Conservation (phyloP, 2,113 vertebrate genomes). For the Tichodroma muraria region DNA sequence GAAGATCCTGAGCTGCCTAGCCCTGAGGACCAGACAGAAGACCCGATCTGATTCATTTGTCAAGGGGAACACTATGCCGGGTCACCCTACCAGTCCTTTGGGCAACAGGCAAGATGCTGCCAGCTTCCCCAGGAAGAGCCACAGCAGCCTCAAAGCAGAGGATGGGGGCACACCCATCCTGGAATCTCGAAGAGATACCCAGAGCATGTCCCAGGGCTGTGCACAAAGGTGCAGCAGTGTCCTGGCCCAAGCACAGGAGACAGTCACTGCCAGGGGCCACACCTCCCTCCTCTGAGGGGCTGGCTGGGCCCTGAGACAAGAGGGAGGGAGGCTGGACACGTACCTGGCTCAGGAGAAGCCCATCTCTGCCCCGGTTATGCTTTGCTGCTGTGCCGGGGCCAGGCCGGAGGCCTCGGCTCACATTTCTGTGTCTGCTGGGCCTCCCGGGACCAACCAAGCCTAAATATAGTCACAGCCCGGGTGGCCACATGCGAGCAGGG, state of each 20-base stretch:
- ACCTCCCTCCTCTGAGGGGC: background rate
- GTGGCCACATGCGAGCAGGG: conserved; percentile 23
- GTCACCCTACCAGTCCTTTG: background rate
- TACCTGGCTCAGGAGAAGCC: conserved; percentile 53
- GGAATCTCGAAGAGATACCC: background rate
- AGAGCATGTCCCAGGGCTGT: background rate
- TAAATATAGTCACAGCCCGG: conserved; percentile 84
- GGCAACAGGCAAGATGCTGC: background rate
- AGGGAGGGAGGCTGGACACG: background rate
- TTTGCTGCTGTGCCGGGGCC: background rate
- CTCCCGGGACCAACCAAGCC: conserved; percentile 65
- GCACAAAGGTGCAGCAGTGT: rapidly evolving
- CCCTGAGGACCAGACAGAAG: background rate
- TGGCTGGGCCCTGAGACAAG: background rate
- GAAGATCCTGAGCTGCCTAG: background rate
- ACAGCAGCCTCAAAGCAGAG: background rate
- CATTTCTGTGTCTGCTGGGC: conserved; percentile 72
- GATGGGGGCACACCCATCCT: background rate
- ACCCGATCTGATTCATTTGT: background rate
- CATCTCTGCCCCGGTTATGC: background rate
- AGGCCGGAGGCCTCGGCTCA: conserved; percentile 62
- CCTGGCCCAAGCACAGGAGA: background rate
- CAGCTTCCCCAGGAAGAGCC: background rate
- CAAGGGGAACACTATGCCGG: background rate
- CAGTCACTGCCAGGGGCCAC: background rate